These are phyloP conservation scores for Dromius quadrimaculatus DNA, from an alignment of 2,888 invertebrate species.

Conservation along the genomic window DNA sequence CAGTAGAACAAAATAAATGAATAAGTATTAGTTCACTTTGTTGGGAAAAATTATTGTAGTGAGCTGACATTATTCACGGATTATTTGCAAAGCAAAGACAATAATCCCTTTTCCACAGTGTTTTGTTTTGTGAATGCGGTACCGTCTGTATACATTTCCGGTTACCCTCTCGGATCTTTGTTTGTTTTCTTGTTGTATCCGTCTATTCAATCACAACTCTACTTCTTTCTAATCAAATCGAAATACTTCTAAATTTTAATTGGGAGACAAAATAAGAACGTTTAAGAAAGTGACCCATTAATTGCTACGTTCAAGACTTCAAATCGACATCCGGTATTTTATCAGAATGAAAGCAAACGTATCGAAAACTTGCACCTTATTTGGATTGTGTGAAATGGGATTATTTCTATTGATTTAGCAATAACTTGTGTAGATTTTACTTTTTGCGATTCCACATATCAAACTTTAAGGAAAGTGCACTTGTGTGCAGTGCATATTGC, in stretches of 20 bases:
- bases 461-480: background rate
- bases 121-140: conserved; percentile 9
- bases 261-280: no score
- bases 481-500: background rate
- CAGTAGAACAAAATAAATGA: no score
- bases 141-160: conserved; percentile 4
- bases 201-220: no score
- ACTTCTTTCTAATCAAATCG: no score
- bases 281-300: no score
- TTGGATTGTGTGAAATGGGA: background rate
- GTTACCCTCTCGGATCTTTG: conserved; percentile 15
- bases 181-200: conserved; percentile 9
- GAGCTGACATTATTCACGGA: conserved; percentile 9
- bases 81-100: conserved; percentile 5
- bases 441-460: background rate
- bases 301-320: no score
- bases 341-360: no score
- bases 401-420: conserved; percentile 32
- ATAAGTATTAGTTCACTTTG: no score
- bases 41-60: no score
- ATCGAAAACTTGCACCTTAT: no score
- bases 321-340: no score
- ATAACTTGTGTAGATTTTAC: conserved; percentile 22
- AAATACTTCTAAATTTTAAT: no score
- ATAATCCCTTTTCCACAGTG: conserved; percentile 24